Base-by-base conservation (phyloP, 2,113 vertebrate species). In the Myotis brandtii region DNA sequence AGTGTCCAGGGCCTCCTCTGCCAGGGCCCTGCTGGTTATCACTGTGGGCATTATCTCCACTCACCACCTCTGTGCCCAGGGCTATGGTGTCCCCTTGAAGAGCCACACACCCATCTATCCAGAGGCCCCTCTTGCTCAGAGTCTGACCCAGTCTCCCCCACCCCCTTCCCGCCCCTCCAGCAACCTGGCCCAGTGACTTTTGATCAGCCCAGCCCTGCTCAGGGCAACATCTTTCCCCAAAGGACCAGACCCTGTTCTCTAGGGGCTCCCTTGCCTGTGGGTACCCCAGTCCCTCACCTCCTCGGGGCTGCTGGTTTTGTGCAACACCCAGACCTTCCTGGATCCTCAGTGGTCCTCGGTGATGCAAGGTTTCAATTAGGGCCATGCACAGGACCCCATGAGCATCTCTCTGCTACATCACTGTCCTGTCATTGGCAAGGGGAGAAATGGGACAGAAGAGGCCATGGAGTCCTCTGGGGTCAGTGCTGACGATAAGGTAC, bases 21-120 rank as follows among this genome's bases (percentile, higher is more conserved):
- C 86, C 73, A 75, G 91, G 80, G 86, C 64, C 88, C 94, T 93
- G 95, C 96, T 97, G 97, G 25, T 97, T 97, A 97, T 97, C 97
- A 11, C 62, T 89, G 27, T 91, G 93, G 97, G 95, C 94, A 96
- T 95, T 97, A 97, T 97, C 97, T 97, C 59, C 7, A 70, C 50
- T 67, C 9, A 79, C 72, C 97, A 97, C 97, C 59, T 89, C 96
- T 90, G 73, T 91, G 14, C 81, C 90, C 93, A 72, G 86, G 91
- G 77, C 69, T 86, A 54, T 59, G 85, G 77, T 92, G 79, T 91
- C 73, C 82, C 76, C n/a, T 80, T 50, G 46, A 73, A 85, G 87
- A 95, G 72, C 91, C 73, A 76, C 94, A 97, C 95, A 30, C 94
- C 95, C 97, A 77, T 92, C 30, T 79, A 43, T 69, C 40, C 79